Percentiles rank a stretch among this genome's conserved stretches.
Conservation (phyloP, 2,888 invertebrate species). For the Amphipyra tragopoginis region DNA sequence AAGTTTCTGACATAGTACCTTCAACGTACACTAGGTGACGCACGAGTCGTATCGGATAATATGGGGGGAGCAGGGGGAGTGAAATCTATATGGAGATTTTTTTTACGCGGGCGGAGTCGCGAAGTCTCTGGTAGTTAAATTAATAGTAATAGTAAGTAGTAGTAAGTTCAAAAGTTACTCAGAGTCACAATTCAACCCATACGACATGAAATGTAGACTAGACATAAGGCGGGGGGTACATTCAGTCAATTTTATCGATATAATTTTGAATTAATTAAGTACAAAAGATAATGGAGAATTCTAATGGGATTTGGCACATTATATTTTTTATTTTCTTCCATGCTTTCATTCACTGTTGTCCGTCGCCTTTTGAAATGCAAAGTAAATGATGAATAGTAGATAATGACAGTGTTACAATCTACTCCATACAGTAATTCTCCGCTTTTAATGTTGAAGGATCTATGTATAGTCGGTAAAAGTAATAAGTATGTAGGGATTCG, state of each 20-base stretch:
- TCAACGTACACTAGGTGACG: no score
- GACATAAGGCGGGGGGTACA: conserved; percentile 64
- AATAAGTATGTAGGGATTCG: no score
- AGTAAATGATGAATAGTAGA: neutral
- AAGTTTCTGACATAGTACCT: no score
- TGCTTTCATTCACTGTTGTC: conserved; percentile 21
- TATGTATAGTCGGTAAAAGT: neutral
- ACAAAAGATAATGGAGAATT: conserved; percentile 53
- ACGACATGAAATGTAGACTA: conserved; percentile 58
- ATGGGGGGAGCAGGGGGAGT: no score
- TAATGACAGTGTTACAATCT: neutral
- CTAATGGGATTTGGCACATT: conserved; percentile 68
- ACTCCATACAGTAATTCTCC: neutral
- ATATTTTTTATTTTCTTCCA: conserved; percentile 15
- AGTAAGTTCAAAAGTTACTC: no score
- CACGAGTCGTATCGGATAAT: no score
- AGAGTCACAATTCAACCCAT: conserved; percentile 37
- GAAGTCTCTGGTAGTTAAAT: no score
- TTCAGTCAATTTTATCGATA: conserved; percentile 64
- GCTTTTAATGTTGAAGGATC: no score
- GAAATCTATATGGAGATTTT: no score
- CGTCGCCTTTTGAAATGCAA: neutral
- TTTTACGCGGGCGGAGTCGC: no score
- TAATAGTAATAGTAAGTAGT: no score
- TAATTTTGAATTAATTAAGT: conserved; percentile 37